Conservation (phyloP, 2,113 vertebrate species). For the Bucco capensis region DNA sequence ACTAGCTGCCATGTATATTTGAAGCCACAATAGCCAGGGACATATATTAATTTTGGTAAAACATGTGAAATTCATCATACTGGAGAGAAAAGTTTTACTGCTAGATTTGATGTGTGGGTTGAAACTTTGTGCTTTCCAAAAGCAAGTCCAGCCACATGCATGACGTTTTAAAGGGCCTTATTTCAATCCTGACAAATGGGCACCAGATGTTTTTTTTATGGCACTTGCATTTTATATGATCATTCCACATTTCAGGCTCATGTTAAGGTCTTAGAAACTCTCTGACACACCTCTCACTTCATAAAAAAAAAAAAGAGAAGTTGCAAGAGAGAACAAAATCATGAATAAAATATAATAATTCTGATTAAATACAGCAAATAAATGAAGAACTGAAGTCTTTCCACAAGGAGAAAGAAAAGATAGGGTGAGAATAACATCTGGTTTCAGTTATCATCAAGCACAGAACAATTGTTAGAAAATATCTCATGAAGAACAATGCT, state of each 20-base stretch:
- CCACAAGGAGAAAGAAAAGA: background rate
- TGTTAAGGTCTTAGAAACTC: background rate
- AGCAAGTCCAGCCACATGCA: background rate
- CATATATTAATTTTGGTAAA: background rate
- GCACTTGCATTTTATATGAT: background rate
- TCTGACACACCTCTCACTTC: background rate
- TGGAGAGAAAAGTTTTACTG: background rate
- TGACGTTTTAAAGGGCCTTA: slow-evolving; percentile 6
- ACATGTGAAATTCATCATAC: background rate
- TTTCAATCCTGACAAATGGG: slow-evolving; percentile 14
- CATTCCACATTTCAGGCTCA: background rate
- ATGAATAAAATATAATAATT: background rate
- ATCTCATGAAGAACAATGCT: background rate
- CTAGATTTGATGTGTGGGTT: background rate
- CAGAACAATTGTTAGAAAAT: background rate
- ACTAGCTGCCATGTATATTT: background rate
- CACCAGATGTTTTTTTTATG: slow-evolving; percentile 6
- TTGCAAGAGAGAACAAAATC: background rate
- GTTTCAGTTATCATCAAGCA: background rate
- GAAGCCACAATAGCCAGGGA: background rate
- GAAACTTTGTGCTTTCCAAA: background rate
- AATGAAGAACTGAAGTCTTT: background rate
- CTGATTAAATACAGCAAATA: background rate
- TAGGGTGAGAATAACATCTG: background rate
- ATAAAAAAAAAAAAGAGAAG: background rate